phyloP scores from a whole-genome alignment of 2,797 vertebrate genomes.

The Melanotaenia maccullochi region DNA sequence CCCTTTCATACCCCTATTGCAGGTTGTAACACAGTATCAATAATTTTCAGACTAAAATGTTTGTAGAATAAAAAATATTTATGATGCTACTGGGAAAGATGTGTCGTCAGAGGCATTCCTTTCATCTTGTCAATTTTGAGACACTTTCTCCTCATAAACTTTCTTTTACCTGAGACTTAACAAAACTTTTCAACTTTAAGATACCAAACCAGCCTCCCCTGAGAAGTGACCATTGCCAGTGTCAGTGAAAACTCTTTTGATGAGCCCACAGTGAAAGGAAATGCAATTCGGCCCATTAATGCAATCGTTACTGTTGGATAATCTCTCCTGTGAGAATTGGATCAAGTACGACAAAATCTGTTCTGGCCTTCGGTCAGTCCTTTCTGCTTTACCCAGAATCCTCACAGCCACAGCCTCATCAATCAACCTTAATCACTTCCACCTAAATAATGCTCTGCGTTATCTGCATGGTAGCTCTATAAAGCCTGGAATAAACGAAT shows the following conservation, averaged over 20 bases:
- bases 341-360: slow-evolving; percentile 22
- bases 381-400: slow-evolving; percentile 3
- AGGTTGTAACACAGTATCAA: neutral
- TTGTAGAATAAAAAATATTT: neutral
- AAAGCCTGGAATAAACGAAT: slow-evolving; percentile 33
- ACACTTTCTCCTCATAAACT: too few species aligned
- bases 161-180: too few species aligned
- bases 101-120: too few species aligned
- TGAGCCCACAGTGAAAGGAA: slow-evolving; percentile 23
- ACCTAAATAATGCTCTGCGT: slow-evolving; percentile 44
- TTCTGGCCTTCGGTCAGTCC: slow-evolving; percentile 6
- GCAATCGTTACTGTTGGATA: slow-evolving; percentile 35
- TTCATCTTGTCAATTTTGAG: too few species aligned
- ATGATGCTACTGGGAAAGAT: too few species aligned
- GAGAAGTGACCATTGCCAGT: neutral
- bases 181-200: neutral
- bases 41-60: neutral
- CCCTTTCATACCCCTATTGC: too few species aligned
- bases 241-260: slow-evolving; percentile 40
- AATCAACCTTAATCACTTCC: slow-evolving; percentile 69
- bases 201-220: neutral
- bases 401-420: slow-evolving; percentile 43
- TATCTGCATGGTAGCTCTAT: slow-evolving; percentile 26
- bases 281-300: slow-evolving; percentile 27
- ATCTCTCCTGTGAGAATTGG: slow-evolving; percentile 46